Base-by-base conservation (phyloP, 2,113 vertebrate genomes). In the Antennarius striatus region DNA sequence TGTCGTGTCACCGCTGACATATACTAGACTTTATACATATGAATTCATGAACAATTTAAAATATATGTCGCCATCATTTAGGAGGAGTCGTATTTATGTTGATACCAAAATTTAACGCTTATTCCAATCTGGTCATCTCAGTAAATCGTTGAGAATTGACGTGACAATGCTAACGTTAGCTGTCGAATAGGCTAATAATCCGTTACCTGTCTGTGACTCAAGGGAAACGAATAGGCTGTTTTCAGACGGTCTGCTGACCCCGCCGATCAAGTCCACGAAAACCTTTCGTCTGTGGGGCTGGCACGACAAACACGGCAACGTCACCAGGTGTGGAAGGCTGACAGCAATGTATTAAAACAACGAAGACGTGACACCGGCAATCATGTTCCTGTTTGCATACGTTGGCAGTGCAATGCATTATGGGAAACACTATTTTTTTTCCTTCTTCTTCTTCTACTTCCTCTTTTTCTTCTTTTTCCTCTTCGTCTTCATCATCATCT, bases 381-480 rank as follows among this genome's bases (percentile, higher is more conserved):
- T 77, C 90, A 91, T 90, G 82, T 90, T 87, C 81, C 86, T 90
- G 88, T 90, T 90, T 92, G 90, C 77, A 61, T 92, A 91, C 90
- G 90, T 90, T 88, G 90, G 88, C 90, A 91, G 50, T 81, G 85
- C 86, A 73, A 50, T 84, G 89, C 83, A 90, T 89, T 56, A 47
- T 84, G 91, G 89, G 84, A 82, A 22, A 42, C 5, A 6, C 1
- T 4, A 6, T 7, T 54, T 29, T 13, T 68, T 13, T 10, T 22
- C 16, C 16, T 22, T 22, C 16, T 8, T 17, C 52, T 9, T 14
- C 40, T 45, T 48, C 6, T 45, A 47, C 0, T 67, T 6, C 6
- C 3, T 9, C 10, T 0, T 42, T 11, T 5, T 17, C 8, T 12
- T 48, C 48, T 46, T 48, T 14, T 0, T 68, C 22, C 3, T 22